A percentile compares a stretch with the other conserved stretches of the same genome.
These are phyloP conservation scores for Syncerus caffer DNA, from an alignment of 2,797 vertebrate genomes.

Conservation along the genomic window DNA sequence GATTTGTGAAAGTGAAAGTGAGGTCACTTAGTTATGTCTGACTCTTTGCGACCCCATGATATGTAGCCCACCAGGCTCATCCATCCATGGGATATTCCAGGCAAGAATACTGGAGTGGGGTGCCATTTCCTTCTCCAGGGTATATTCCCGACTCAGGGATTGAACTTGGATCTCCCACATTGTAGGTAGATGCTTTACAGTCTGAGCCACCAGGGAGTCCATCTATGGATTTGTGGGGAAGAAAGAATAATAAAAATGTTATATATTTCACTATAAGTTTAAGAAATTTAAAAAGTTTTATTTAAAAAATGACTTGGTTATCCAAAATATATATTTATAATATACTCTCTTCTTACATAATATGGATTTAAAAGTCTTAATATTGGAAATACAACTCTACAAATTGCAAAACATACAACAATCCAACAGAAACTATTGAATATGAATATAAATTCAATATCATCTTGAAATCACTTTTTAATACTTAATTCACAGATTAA, in stretches of 20 bases:
- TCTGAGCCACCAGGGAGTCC: background rate
- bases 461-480: background rate
- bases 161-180: rapidly evolving
- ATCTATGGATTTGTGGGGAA: background rate
- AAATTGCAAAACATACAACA: background rate
- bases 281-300: background rate
- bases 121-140: background rate
- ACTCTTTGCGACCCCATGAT: background rate
- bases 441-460: conserved; percentile 17
- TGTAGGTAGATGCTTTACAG: background rate
- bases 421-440: background rate
- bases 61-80: background rate
- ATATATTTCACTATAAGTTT: background rate
- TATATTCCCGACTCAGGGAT: background rate
- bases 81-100: background rate
- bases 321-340: background rate
- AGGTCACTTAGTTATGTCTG: rapidly evolving
- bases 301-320: background rate
- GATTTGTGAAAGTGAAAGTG: background rate
- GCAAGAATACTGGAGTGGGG: background rate
- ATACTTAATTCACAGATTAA: background rate
- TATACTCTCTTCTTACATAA: background rate
- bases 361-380: background rate
- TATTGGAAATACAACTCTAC: background rate
- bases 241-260: background rate